Evolutionary conservation across 2,888 invertebrate species (phyloP), one percentile per base, ranked within the genome.

Genomic region (Busseola fusca): DNA sequence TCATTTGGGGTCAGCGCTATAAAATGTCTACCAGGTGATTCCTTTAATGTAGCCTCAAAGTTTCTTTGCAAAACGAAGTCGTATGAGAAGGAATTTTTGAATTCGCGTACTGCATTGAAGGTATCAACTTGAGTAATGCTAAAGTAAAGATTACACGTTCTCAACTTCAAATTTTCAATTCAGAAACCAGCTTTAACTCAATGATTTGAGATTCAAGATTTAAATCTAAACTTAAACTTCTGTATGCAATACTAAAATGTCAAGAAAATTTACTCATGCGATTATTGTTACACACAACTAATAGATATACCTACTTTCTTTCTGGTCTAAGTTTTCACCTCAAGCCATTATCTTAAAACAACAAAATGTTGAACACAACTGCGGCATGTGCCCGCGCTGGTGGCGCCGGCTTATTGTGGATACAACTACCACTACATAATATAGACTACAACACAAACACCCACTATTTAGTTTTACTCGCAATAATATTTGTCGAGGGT

Each of bases 401-500:
- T 79, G 78, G 77, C 84, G 75, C 76, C 71, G 64, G 68, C 64
- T 79, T 74, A 75, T 65, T 84, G 68, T 75, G 71, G 69, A 75
- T 68, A 77, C 81, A 72, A 66, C 78, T 73, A 80, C 57, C 69
- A 73, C 60, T 50, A 62, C 52, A 50, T 42, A 69, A 74, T 52
- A 67, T 25, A 62, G 40, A 60, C 48, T 60, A 69, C 60, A 66
- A 72, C 59, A 78, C 71, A 74, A 85, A 85, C 66, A 74, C 65
- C 50, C 34, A 74, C 71, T 82, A 82, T 82, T 84, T 82, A 60
- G 81, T 80, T 84, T 80, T 72, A 67, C 69, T 72, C 52, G 27
- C 66, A 58, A 70, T 50, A 82, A 80, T 82, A 81, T 81, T 84
- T 80, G 72, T 71, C 27, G 65, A 75, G 65, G n/a, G 25, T 78